Base-by-base conservation (phyloP, 2,888 invertebrate species). In the Glaucopsyche alexis region DNA sequence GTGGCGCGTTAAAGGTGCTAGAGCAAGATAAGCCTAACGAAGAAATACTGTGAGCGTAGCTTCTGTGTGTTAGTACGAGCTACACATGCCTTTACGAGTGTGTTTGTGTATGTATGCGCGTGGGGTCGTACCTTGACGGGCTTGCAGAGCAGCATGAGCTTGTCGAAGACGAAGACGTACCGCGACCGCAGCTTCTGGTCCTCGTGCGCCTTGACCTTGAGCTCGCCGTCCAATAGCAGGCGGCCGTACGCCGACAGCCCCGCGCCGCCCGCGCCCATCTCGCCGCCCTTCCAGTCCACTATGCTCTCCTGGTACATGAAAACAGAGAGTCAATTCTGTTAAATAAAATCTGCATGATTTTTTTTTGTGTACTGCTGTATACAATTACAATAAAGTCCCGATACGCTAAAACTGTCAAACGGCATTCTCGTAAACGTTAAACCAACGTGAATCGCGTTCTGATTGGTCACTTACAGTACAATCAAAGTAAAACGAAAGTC, bases 81-180 rank as follows among this genome's bases (percentile, higher is more conserved):
- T 29, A 29, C 29, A 29, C 29, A 4, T 29, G 29, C 29, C 3
- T 29, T 29, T 29, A 29, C 29, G 4, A 29, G 29, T 29, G 29
- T 29, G 3, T 6, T 2, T 42, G 42, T 42, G 3, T 5, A 42
- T 29, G 66, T 69, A 87, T 93, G 90, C 84, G 16, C 5, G 14
- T 55, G 14, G 19, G 52, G 19, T 13, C 7, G 19, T 60, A 96
- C 96, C 94, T 96, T 95, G 55, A 95, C 94, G 13, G 96, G 95
- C 90, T 98, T 98, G 90, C 98, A 98, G 86, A 98, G 96, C 83
- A 99, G 95, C 94, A 99, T 96, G 76, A 98, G 97, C 93, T 98
- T 98, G 89, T 99, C 99, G 89, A 99, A 99, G 74, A 99, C 96
- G 93, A 99, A 99, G 45, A 98, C 97, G 87, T 99, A 99, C 85